Percentiles rank a stretch among this genome's conserved stretches.
Conservation (phyloP, 2,113 vertebrate genomes). For the Enhydra lutris region DNA sequence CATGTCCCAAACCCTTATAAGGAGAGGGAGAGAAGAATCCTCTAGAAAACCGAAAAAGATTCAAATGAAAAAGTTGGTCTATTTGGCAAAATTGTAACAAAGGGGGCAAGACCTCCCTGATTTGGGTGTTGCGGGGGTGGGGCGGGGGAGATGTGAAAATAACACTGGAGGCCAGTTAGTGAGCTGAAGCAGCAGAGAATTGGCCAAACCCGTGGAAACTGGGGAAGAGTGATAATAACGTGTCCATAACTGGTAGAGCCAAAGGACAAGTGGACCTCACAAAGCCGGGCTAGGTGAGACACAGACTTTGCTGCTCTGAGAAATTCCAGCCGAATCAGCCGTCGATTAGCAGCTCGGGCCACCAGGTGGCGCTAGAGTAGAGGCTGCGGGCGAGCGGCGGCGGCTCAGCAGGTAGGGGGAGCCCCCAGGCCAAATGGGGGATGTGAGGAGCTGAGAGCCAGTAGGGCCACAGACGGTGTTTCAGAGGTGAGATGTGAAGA, state of each 20-base stretch:
- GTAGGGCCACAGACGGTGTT: rapidly evolving
- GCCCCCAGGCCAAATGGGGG: background rate
- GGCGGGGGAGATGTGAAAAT: background rate
- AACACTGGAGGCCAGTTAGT: background rate
- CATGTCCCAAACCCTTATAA: background rate
- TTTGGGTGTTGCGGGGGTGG: background rate
- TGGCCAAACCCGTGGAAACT: background rate
- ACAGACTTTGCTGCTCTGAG: background rate
- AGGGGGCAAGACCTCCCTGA: background rate
- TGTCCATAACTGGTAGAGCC: background rate
- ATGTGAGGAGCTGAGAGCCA: background rate
- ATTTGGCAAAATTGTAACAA: background rate
- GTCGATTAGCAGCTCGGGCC: background rate
- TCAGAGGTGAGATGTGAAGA: background rate
- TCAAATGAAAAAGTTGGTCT: background rate
- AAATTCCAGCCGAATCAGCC: background rate
- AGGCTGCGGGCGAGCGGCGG: background rate
- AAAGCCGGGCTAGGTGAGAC: background rate
- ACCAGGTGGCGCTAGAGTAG: constrained; percentile 55
- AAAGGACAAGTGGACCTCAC: background rate
- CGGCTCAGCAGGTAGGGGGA: background rate
- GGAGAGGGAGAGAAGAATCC: background rate
- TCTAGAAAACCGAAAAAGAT: background rate
- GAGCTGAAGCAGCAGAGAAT: background rate
- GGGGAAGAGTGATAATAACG: background rate